These are phyloP conservation scores for Ceratosolen fusciceps DNA, from an alignment of 1,140 invertebrate genomes.

Conservation along the genomic window DNA sequence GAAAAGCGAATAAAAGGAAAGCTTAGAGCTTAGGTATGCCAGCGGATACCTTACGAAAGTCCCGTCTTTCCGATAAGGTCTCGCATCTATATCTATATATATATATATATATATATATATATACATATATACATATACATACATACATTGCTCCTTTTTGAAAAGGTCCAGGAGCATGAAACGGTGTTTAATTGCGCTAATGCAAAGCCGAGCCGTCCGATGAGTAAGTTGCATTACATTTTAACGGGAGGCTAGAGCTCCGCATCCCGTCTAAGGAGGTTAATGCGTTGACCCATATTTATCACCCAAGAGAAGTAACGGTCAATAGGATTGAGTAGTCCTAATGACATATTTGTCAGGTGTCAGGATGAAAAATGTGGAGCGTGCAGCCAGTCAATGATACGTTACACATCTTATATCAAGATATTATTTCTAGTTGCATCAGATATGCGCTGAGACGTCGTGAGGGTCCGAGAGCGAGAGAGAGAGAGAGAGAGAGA, in stretches of 20 bases:
- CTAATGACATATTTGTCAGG: neutral
- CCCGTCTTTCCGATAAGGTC: too few species aligned
- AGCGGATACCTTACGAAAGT: too few species aligned
- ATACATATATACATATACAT: too few species aligned
- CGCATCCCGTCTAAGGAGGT: neutral
- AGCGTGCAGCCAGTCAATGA: neutral
- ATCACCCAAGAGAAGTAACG: neutral
- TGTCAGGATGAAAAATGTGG: neutral
- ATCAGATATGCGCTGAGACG: neutral
- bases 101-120: too few species aligned
- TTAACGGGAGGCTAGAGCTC: neutral
- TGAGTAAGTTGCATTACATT: neutral
- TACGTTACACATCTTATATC: neutral
- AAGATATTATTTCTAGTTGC: neutral
- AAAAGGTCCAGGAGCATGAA: too few species aligned
- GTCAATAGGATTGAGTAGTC: neutral
- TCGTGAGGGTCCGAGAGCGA: neutral
- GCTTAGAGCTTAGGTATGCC: too few species aligned
- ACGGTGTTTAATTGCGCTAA: too few species aligned
- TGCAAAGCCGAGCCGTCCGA: neutral
- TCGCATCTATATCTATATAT: too few species aligned
- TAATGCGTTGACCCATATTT: constrained; percentile 6
- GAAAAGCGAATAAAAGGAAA: too few species aligned
- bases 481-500: neutral
- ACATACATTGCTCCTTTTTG: too few species aligned